Evolutionary conservation across 1,140 invertebrate genomes (phyloP).

Genomic region (Babylonia areolata): DNA sequence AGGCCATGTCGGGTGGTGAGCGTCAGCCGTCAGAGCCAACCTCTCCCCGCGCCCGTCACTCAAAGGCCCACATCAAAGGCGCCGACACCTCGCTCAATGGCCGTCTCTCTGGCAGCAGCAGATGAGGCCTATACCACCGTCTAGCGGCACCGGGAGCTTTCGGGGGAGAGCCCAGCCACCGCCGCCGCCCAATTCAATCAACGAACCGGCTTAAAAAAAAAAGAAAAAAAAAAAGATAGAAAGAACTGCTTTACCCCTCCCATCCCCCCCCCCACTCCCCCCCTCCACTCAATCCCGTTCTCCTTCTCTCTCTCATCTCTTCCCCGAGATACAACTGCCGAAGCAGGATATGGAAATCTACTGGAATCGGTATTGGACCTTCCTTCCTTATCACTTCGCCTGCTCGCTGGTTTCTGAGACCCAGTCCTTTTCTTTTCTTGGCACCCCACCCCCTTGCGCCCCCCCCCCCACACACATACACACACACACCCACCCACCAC

Average conservation of each 20-base stretch:
- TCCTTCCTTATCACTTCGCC: not conserved
- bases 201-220: not conserved
- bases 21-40: not conserved
- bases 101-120: constrained; percentile 5
- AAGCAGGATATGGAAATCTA: not conserved
- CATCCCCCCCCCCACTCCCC: not conserved
- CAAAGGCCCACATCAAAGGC: constrained; percentile 31
- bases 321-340: not conserved
- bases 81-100: constrained; percentile 14
- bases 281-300: not conserved
- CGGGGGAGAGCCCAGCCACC: not conserved
- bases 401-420: not conserved
- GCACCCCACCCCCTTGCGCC: not conserved
- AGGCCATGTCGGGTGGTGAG: not conserved
- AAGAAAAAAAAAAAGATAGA: too few relatives aligned
- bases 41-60: constrained; percentile 30
- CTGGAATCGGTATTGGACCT: not conserved
- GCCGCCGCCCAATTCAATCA: not conserved
- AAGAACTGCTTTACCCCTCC: too few relatives aligned
- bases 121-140: not conserved
- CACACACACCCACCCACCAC: too few relatives aligned
- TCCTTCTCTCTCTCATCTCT: not conserved
- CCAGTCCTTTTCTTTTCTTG: not conserved
- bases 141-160: not conserved
- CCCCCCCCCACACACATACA: too few relatives aligned